phyloP scores from a whole-genome alignment of 2,113 vertebrate species.

The Motacilla tschutschensis region DNA sequence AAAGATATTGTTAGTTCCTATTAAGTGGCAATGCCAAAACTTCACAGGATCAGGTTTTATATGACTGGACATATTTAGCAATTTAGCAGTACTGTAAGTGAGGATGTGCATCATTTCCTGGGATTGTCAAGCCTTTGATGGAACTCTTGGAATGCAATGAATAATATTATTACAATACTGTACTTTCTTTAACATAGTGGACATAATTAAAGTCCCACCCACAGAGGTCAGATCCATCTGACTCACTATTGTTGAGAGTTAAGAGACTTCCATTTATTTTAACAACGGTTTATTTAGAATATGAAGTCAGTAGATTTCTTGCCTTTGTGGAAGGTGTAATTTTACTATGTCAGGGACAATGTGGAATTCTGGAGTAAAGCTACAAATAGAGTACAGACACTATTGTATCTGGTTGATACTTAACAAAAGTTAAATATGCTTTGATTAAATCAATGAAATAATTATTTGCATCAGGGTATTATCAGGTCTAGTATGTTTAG shows the following conservation, averaged over 20 bases:
- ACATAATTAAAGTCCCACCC: conserved; percentile 33
- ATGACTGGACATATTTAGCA: conserved; percentile 17
- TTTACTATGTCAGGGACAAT: background rate
- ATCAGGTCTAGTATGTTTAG: background rate
- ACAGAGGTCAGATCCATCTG: conserved; percentile 30
- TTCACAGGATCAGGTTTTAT: background rate
- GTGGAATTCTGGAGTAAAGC: background rate
- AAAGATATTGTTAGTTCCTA: background rate
- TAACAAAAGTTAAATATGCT: background rate
- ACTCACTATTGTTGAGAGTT: conserved; percentile 33
- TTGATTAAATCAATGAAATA: background rate
- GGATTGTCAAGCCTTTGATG: conserved; percentile 45
- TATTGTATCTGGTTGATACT: background rate
- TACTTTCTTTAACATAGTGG: conserved; percentile 26
- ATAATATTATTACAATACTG: conserved; percentile 53
- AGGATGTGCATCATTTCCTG: conserved; percentile 51
- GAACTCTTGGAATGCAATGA: conserved; percentile 55
- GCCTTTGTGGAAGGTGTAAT: conserved; percentile 32
- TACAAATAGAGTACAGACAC: background rate
- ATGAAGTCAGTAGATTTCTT: conserved; percentile 43
- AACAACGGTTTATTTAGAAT: conserved; percentile 42
- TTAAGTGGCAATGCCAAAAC: background rate
- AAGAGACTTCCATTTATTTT: conserved; percentile 25
- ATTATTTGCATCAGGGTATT: background rate
- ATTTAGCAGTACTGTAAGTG: conserved; percentile 9